Evolutionary conservation across 2,888 invertebrate species (phyloP).

Genomic region (Quadroppia sp.): DNA sequence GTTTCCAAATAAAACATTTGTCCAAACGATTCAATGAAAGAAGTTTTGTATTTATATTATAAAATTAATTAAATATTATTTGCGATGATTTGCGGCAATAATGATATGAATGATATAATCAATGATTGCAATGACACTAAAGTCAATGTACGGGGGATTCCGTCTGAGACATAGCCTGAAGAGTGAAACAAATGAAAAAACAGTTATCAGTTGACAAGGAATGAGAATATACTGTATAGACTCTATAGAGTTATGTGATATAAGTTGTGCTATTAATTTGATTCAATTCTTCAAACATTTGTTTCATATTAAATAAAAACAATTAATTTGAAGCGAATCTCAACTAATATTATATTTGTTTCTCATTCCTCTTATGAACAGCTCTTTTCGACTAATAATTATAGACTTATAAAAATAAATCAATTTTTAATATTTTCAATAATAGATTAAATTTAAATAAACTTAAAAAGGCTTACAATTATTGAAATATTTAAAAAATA

Average conservation of each 20-base stretch:
- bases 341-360: background rate
- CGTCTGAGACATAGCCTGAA: conserved; percentile 21
- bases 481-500: background rate
- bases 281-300: background rate
- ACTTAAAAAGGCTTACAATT: too few relatives aligned
- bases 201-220: background rate
- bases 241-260: background rate
- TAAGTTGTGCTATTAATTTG: background rate
- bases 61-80: conserved; percentile 18
- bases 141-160: background rate
- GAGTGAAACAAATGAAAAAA: background rate
- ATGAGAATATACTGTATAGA: background rate
- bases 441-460: too few relatives aligned
- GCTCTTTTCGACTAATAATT: too few relatives aligned
- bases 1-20: too few relatives aligned
- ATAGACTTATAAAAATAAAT: background rate
- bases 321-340: conserved; percentile 15
- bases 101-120: background rate
- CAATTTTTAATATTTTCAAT: too few relatives aligned
- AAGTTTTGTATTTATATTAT: too few relatives aligned
- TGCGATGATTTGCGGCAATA: background rate
- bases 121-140: conserved; percentile 24
- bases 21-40: too few relatives aligned
- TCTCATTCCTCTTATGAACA: background rate
- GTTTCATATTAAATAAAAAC: too few relatives aligned